Conservation (phyloP, 2,797 vertebrate genomes). For the Tragelaphus oryx region DNA sequence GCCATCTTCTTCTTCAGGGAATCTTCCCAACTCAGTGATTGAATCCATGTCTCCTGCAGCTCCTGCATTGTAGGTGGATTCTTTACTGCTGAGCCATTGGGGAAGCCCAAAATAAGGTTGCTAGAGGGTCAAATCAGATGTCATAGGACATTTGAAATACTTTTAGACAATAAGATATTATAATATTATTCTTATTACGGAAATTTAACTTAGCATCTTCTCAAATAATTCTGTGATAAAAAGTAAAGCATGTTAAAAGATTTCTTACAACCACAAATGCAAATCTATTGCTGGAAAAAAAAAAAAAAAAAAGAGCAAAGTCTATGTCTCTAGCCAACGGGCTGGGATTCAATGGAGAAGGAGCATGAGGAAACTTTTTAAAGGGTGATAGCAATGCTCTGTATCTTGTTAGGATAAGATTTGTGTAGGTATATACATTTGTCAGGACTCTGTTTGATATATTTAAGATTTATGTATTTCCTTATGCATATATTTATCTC, state of each 20-base stretch:
- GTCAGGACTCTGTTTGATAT: background rate
- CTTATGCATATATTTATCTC: background rate
- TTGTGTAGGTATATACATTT: background rate
- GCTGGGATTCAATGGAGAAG: background rate
- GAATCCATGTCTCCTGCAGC: background rate
- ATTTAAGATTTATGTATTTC: background rate
- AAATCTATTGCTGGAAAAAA: background rate
- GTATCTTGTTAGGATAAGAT: background rate
- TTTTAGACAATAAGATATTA: background rate
- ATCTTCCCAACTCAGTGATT: background rate
- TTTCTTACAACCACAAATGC: background rate
- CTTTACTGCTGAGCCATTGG: background rate
- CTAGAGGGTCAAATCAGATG: background rate
- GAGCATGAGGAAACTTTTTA: background rate
- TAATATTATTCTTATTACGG: background rate
- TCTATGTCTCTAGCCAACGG: background rate
- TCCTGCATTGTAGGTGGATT: background rate
- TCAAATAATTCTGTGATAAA: background rate
- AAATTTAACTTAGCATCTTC: background rate
- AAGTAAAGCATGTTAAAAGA: background rate
- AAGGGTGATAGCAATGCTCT: background rate
- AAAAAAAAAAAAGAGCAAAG: background rate
- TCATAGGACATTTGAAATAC: background rate
- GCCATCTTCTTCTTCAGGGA: background rate
- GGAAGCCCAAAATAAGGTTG: background rate